Conservation (phyloP, 2,113 vertebrate species). For the Accipiter virgatus region DNA sequence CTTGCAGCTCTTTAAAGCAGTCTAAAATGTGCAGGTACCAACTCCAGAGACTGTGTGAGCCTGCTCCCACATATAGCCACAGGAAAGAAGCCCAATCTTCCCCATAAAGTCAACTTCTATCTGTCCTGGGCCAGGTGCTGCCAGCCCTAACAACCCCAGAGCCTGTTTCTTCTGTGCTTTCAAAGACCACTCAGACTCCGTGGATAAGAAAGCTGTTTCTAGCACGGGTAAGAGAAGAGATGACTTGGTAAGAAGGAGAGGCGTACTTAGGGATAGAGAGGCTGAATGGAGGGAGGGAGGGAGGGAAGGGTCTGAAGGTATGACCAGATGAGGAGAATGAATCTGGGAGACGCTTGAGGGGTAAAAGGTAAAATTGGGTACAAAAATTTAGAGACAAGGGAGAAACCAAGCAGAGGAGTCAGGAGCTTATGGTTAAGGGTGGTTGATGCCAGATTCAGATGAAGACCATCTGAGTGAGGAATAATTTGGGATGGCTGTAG, state of each 20-base stretch:
- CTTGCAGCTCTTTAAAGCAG: not conserved
- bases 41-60: not conserved
- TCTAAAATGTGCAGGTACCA: not conserved
- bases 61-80: not conserved
- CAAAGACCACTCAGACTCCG: not conserved
- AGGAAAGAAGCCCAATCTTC: not conserved
- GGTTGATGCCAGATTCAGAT: not conserved
- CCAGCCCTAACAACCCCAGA: not conserved
- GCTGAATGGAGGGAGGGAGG: not conserved
- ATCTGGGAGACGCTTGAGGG: not conserved
- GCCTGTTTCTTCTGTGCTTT: not conserved
- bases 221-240: not conserved
- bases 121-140: not conserved
- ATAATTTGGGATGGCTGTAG: not conserved
- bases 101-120: not conserved
- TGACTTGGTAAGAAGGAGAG: not conserved
- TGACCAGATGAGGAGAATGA: not conserved
- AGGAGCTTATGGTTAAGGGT: not conserved
- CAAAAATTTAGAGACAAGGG: not conserved
- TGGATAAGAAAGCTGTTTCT: not conserved
- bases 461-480: not conserved
- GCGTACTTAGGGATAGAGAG: not conserved
- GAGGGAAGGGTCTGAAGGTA: not conserved
- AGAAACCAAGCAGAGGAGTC: not conserved
- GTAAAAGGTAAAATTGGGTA: not conserved